Percentiles rank a stretch among this genome's conserved stretches.
phyloP scores from a whole-genome alignment of 2,888 invertebrate genomes.

The Marasmarcha lunaedactyla region DNA sequence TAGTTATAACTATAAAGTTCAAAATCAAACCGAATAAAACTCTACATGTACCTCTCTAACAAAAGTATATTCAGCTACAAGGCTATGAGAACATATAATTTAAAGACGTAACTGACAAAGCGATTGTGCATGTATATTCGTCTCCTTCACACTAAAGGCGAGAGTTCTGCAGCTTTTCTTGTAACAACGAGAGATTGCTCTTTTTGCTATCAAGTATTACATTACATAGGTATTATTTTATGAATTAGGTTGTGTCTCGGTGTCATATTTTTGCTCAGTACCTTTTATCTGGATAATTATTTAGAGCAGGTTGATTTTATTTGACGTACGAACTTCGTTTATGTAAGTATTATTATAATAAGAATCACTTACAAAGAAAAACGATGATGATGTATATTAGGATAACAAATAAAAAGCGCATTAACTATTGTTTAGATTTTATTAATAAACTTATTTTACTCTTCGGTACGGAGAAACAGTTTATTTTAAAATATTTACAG shows the following conservation, averaged over 20 bases:
- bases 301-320: slow-evolving; percentile 37
- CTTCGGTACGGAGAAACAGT: slow-evolving; percentile 75
- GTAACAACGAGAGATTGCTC: slow-evolving; percentile 47
- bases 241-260: slow-evolving; percentile 64
- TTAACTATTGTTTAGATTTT: slow-evolving; percentile 6
- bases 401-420: too few species aligned
- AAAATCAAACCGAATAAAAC: not conserved
- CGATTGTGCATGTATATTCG: slow-evolving; percentile 23
- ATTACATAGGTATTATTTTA: slow-evolving; percentile 61
- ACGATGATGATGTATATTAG: too few species aligned
- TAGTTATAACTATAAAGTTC: slow-evolving; percentile 5
- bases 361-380: too few species aligned
- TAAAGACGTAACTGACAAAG: slow-evolving; percentile 54
- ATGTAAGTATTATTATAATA: too few species aligned
- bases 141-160: slow-evolving; percentile 36
- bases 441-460: slow-evolving; percentile 28
- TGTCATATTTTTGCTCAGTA: slow-evolving; percentile 56
- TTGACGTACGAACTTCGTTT: too few species aligned
- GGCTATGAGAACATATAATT: slow-evolving; percentile 71
- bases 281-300: slow-evolving; percentile 36
- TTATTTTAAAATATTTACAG: slow-evolving; percentile 88
- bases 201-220: slow-evolving; percentile 58
- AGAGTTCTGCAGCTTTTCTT: slow-evolving; percentile 34
- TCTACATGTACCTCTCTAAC: slow-evolving; percentile 22
- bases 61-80: slow-evolving; percentile 35